Conservation (phyloP, 2,888 invertebrate species). For the Chymomyza fuscimana region DNA sequence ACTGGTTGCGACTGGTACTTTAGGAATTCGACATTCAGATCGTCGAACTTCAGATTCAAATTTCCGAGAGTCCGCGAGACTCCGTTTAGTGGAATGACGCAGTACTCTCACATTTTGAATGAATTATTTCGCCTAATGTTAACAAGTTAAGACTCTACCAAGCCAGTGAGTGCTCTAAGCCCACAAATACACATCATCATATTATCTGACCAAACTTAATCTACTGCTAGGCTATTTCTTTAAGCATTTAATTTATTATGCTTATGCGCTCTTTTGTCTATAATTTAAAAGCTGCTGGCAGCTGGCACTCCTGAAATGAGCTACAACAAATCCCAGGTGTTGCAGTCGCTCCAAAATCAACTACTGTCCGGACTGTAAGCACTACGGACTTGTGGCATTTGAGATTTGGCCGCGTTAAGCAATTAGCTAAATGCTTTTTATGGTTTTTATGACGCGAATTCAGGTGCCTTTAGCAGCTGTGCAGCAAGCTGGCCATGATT, state of each 20-base stretch:
- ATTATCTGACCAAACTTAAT: background rate
- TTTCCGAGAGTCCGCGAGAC: too few relatives aligned
- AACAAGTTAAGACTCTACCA: background rate
- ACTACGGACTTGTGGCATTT: conserved; percentile 14
- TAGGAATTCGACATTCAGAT: too few relatives aligned
- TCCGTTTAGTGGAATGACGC: too few relatives aligned
- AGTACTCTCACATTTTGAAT: too few relatives aligned
- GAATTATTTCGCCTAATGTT: background rate
- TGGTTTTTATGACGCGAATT: conserved; percentile 13
- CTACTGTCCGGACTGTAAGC: background rate
- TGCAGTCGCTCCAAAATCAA: background rate
- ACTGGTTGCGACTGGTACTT: too few relatives aligned
- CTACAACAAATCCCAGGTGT: conserved; percentile 17
- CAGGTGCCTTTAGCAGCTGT: conserved; percentile 12
- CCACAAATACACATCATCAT: background rate
- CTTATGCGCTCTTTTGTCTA: background rate
- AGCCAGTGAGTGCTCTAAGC: background rate
- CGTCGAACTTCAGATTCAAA: too few relatives aligned
- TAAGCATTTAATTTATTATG: background rate
- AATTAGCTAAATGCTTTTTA: conserved; percentile 71
- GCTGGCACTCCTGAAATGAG: conserved; percentile 49
- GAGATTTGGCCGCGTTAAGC: conserved; percentile 30
- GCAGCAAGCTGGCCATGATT: conserved; percentile 37
- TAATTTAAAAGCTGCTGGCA: background rate
- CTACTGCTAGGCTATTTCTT: background rate